phyloP scores from a whole-genome alignment of 2,113 vertebrate genomes.

The Callopanchax toddi region DNA sequence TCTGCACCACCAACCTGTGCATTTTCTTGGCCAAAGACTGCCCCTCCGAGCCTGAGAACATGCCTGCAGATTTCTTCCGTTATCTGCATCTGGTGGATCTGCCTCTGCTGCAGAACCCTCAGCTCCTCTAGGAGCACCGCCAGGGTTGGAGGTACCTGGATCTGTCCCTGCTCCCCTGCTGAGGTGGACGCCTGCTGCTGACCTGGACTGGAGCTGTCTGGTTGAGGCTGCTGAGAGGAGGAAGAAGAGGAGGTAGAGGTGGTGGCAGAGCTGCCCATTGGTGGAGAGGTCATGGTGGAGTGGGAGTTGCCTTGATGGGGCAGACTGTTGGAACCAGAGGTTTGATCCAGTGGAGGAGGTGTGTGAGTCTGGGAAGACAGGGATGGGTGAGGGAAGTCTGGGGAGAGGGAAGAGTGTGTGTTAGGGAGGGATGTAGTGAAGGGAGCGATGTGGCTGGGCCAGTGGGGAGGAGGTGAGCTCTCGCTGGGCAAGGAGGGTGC shows the following conservation, averaged over 20 bases:
- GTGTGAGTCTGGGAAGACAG: slow-evolving; percentile 81
- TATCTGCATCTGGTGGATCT: slow-evolving; percentile 95
- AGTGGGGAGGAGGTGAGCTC: slow-evolving; percentile 82
- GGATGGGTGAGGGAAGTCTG: slow-evolving; percentile 82
- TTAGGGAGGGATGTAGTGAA: slow-evolving; percentile 79
- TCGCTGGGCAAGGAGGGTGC: slow-evolving; percentile 82
- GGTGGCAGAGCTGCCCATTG: slow-evolving; percentile 80
- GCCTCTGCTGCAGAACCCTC: slow-evolving; percentile 88
- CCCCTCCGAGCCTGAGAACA: slow-evolving; percentile 85
- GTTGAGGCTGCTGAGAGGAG: slow-evolving; percentile 66
- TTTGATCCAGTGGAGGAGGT: slow-evolving; percentile 70
- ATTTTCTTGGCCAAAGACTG: slow-evolving; percentile 78
- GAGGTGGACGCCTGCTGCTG: slow-evolving; percentile 76
- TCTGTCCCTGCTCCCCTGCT: slow-evolving; percentile 58
- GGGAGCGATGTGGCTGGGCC: slow-evolving; percentile 78
- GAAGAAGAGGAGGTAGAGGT: slow-evolving; percentile 78
- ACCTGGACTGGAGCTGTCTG: slow-evolving; percentile 73
- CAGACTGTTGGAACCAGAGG: slow-evolving; percentile 59
- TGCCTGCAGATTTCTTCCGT: slow-evolving; percentile 93
- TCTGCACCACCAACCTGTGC: slow-evolving; percentile 60
- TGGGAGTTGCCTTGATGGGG: slow-evolving; percentile 73
- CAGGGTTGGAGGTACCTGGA: slow-evolving; percentile 76
- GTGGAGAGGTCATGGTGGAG: slow-evolving; percentile 81
- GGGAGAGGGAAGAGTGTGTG: slow-evolving; percentile 82
- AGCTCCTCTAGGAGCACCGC: slow-evolving; percentile 90